These are phyloP conservation scores for Synanthedon andrenaeformis DNA, from an alignment of 2,888 invertebrate genomes.

Conservation along the genomic window DNA sequence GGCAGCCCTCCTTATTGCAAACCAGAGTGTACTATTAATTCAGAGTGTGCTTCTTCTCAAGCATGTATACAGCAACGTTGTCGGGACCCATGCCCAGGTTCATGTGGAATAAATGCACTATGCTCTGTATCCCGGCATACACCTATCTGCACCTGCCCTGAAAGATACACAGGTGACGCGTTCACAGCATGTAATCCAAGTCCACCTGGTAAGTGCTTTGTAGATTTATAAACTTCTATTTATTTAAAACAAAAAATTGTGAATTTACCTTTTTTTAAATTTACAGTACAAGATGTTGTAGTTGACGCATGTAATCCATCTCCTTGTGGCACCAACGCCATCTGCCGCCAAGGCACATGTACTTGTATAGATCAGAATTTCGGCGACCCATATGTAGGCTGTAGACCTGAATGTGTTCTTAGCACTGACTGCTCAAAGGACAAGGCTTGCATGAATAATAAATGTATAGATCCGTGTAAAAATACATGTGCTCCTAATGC, in stretches of 20 bases:
- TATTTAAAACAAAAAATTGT: not conserved
- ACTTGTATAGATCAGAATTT: slow-evolving; percentile 72
- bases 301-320: slow-evolving; percentile 70
- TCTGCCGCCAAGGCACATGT: slow-evolving; percentile 70
- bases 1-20: slow-evolving; percentile 76
- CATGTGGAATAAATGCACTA: slow-evolving; percentile 74
- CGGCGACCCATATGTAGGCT: slow-evolving; percentile 77
- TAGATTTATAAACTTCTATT: not conserved
- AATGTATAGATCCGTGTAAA: slow-evolving; percentile 78
- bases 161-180: slow-evolving; percentile 76
- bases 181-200: slow-evolving; percentile 65
- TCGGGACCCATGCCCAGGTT: slow-evolving; percentile 77
- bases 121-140: slow-evolving; percentile 78
- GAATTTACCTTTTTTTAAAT: not conserved
- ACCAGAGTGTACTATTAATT: slow-evolving; percentile 78
- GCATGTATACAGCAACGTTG: slow-evolving; percentile 81
- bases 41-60: slow-evolving; percentile 75
- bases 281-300: slow-evolving; percentile 30
- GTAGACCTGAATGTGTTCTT: slow-evolving; percentile 78
- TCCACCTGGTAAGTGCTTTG: slow-evolving; percentile 36
- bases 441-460: slow-evolving; percentile 75
- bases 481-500: slow-evolving; percentile 79
- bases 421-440: slow-evolving; percentile 75
- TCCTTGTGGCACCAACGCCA: slow-evolving; percentile 75
- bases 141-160: slow-evolving; percentile 79